phyloP scores from a whole-genome alignment of 1,140 invertebrate genomes.

The Euura lappo region DNA sequence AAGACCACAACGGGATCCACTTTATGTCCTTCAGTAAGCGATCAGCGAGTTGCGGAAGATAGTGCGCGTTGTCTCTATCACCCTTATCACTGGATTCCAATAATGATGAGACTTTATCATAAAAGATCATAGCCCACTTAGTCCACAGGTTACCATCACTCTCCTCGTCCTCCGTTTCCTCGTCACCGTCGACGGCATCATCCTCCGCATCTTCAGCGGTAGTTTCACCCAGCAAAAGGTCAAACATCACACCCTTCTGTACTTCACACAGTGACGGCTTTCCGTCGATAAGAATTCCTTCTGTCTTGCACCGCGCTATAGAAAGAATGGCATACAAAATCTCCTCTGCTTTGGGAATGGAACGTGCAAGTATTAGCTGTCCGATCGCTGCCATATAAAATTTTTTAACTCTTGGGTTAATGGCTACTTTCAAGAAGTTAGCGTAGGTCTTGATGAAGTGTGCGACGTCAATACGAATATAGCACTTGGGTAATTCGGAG shows the following conservation, averaged over 20 bases:
- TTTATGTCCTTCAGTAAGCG: conserved; percentile 11
- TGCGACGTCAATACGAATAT: conserved; percentile 25
- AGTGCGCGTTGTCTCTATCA: conserved; percentile 12
- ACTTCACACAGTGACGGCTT: background rate
- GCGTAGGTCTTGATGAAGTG: conserved; percentile 25
- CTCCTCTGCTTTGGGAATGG: background rate
- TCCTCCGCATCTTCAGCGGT: background rate
- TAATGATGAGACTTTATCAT: background rate
- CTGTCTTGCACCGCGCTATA: background rate
- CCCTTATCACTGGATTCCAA: background rate
- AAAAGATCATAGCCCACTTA: background rate
- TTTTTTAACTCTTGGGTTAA: conserved; percentile 13
- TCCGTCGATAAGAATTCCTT: background rate
- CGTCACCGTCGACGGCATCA: background rate
- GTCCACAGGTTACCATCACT: background rate
- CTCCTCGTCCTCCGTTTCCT: background rate
- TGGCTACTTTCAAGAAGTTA: conserved; percentile 13
- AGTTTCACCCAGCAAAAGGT: background rate
- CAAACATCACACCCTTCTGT: background rate
- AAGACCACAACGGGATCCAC: conserved; percentile 20
- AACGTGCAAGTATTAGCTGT: background rate
- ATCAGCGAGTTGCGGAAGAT: conserved; percentile 11
- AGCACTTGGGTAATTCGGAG: conserved; percentile 13
- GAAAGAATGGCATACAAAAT: background rate
- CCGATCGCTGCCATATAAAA: conserved; percentile 17